Percentiles rank a stretch among this genome's conserved stretches.
These are phyloP conservation scores for Labrus mixtus DNA, from an alignment of 2,113 vertebrate genomes.

Conservation along the genomic window DNA sequence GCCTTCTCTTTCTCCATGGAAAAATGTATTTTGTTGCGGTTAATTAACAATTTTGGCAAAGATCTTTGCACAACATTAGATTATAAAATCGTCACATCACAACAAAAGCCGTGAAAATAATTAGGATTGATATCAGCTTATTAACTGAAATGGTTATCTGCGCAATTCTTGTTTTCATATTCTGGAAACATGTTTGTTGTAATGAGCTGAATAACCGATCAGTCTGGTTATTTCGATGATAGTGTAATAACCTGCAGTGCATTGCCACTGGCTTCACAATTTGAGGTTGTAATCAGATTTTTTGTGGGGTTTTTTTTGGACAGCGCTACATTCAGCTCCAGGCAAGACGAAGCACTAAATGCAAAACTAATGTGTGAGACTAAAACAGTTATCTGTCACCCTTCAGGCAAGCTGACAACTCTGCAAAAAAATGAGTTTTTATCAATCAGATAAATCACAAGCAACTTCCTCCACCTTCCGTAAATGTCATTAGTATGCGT, in stretches of 20 bases:
- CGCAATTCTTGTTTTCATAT: neutral
- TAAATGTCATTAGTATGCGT: neutral
- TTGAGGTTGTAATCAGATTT: neutral
- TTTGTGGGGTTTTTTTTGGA: neutral
- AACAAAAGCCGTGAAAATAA: constrained; percentile 24
- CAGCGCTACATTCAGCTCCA: neutral
- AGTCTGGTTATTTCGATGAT: constrained; percentile 11
- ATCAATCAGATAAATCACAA: neutral
- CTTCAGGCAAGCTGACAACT: neutral
- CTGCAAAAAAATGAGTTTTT: neutral
- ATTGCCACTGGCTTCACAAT: neutral
- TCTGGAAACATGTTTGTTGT: constrained; percentile 8
- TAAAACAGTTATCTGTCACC: constrained; percentile 5
- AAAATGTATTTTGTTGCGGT: neutral
- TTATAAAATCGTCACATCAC: constrained; percentile 1
- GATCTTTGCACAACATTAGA: constrained; percentile 7
- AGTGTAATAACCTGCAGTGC: constrained; percentile 4
- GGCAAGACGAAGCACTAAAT: neutral
- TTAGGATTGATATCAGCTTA: constrained; percentile 13
- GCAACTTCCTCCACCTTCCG: neutral
- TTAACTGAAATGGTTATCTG: neutral
- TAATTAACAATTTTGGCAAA: constrained; percentile 5
- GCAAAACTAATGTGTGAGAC: neutral
- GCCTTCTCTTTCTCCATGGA: neutral
- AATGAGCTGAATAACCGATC: constrained; percentile 1